Conservation (phyloP, 2,797 vertebrate genomes). For the Parauchenoglanis ngamensis region DNA sequence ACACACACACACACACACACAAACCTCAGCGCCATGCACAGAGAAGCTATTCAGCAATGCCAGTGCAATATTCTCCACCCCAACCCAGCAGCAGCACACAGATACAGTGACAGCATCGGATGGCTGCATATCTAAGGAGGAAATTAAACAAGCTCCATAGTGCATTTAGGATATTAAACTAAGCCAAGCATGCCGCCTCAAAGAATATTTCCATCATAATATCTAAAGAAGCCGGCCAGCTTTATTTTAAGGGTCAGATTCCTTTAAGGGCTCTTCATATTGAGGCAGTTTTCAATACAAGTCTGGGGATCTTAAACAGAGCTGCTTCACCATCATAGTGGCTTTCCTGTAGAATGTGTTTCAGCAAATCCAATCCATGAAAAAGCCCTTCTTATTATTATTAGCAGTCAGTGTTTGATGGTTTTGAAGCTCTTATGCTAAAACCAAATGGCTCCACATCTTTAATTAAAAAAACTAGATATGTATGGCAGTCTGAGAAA, state of each 20-base stretch:
- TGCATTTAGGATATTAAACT: slow-evolving; percentile 57
- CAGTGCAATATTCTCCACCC: slow-evolving; percentile 50
- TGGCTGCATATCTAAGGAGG: slow-evolving; percentile 53
- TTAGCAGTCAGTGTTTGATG: slow-evolving; percentile 24
- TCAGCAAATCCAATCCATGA: slow-evolving; percentile 17
- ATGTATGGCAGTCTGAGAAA: background rate
- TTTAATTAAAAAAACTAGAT: slow-evolving; percentile 12
- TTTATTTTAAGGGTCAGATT: slow-evolving; percentile 39
- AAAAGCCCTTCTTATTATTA: slow-evolving; percentile 3
- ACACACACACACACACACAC: slow-evolving; percentile 15
- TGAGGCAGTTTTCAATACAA: slow-evolving; percentile 38
- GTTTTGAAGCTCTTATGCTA: slow-evolving; percentile 6
- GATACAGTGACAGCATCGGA: slow-evolving; percentile 52
- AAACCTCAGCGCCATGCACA: slow-evolving; percentile 31
- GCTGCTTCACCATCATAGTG: background rate
- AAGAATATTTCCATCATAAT: slow-evolving; percentile 48
- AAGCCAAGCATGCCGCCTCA: slow-evolving; percentile 51
- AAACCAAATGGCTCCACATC: slow-evolving; percentile 4
- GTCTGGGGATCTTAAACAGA: slow-evolving; percentile 12
- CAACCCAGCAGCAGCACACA: slow-evolving; percentile 44
- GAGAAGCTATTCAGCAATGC: slow-evolving; percentile 52
- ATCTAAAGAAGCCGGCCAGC: slow-evolving; percentile 36
- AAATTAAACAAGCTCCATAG: slow-evolving; percentile 50
- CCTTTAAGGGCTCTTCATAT: slow-evolving; percentile 44
- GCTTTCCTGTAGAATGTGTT: slow-evolving; percentile 19